Percentiles rank a stretch among this genome's conserved stretches.
These are phyloP conservation scores for Lichenostomus cassidix DNA, from an alignment of 2,113 vertebrate genomes.

Conservation along the genomic window DNA sequence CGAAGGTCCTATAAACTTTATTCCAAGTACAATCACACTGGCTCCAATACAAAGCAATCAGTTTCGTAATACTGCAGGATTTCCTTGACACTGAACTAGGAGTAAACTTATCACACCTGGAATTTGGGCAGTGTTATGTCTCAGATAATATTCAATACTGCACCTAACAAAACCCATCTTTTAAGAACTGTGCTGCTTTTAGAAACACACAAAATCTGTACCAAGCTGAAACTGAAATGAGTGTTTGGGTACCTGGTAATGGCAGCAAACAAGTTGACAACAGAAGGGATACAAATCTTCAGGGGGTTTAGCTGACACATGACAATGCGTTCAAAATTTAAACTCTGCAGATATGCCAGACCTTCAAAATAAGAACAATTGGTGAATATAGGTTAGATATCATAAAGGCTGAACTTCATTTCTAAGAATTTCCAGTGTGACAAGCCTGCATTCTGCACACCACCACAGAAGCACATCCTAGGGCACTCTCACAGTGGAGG, in stretches of 20 bases:
- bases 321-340: constrained; percentile 94
- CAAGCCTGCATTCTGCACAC: background rate
- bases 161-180: background rate
- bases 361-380: constrained; percentile 72
- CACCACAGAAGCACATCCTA: background rate
- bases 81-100: background rate
- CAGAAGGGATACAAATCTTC: constrained; percentile 90
- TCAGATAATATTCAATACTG: background rate
- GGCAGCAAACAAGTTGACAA: constrained; percentile 92
- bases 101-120: background rate
- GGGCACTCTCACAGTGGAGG: background rate
- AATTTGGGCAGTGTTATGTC: background rate
- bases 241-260: constrained; percentile 84
- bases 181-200: background rate
- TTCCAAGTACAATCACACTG: background rate
- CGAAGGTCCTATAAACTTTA: background rate
- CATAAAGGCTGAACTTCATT: background rate
- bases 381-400: background rate
- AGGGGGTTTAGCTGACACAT: constrained; percentile 96
- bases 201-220: background rate
- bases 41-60: background rate
- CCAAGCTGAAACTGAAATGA: background rate
- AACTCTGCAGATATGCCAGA: constrained; percentile 87
- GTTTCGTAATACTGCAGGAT: background rate
- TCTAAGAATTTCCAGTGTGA: background rate